Conservation (phyloP, 2,888 invertebrate genomes). For the Ennomos erosarius region DNA sequence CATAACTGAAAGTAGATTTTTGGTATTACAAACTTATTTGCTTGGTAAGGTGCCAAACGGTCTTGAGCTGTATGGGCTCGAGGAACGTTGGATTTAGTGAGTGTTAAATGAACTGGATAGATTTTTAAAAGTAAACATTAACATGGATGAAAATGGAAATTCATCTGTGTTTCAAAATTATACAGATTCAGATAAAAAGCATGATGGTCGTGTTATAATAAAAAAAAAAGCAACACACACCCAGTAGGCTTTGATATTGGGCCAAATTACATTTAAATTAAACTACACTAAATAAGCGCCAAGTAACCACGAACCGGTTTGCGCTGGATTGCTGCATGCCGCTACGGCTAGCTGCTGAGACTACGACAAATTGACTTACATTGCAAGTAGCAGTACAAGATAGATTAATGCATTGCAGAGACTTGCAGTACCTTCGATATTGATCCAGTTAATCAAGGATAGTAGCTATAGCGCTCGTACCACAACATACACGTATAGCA, state of each 20-base stretch:
- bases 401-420: conserved; percentile 30
- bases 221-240: too few relatives aligned
- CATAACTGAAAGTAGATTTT: conserved; percentile 71
- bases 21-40: conserved; percentile 61
- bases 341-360: conserved; percentile 48
- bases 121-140: too few relatives aligned
- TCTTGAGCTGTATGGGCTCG: conserved; percentile 52
- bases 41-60: conserved; percentile 58
- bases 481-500: too few relatives aligned
- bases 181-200: too few relatives aligned
- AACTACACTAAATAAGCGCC: conserved; percentile 63
- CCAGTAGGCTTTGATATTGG: too few relatives aligned
- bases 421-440: not conserved
- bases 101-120: too few relatives aligned
- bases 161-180: too few relatives aligned
- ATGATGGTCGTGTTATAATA: too few relatives aligned
- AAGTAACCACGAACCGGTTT: conserved; percentile 64
- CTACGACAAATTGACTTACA: conserved; percentile 73
- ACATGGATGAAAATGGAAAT: too few relatives aligned
- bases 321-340: conserved; percentile 69
- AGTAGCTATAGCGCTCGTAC: too few relatives aligned
- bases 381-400: conserved; percentile 54
- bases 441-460: not conserved
- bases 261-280: too few relatives aligned
- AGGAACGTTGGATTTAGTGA: conserved; percentile 11